A percentile compares a stretch with the other conserved stretches of the same genome.
Conservation (phyloP, 2,888 invertebrate genomes). For the Dryomyza anilis region DNA sequence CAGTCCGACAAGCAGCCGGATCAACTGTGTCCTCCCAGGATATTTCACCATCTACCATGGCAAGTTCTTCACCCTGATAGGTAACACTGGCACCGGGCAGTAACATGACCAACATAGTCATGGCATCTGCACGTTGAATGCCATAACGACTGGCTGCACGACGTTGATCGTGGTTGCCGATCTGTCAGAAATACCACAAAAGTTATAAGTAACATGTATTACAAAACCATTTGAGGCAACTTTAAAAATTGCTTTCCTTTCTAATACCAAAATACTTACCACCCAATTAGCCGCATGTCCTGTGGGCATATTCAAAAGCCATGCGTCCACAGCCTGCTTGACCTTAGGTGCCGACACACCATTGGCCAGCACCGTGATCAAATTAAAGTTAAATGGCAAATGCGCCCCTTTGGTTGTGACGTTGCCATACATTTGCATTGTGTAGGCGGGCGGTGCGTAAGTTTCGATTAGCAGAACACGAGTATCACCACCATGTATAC, state of each 20-base stretch:
- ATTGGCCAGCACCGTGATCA: conserved; percentile 63
- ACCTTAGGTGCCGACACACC: conserved; percentile 63
- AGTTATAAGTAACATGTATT: not conserved
- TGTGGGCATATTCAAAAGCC: conserved; percentile 65
- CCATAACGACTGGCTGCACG: conserved; percentile 69
- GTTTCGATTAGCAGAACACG: conserved; percentile 67
- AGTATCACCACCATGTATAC: conserved; percentile 56
- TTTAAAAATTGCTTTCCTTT: not conserved
- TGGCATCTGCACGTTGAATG: conserved; percentile 70
- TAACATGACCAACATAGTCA: conserved; percentile 72
- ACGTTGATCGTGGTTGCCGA: conserved; percentile 71
- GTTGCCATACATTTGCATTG: conserved; percentile 67
- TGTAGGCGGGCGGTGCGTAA: conserved; percentile 61
- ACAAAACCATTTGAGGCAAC: not conserved
- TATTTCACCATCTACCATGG: conserved; percentile 58
- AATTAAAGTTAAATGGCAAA: conserved; percentile 70
- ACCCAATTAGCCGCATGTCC: conserved; percentile 68
- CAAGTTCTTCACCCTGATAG: conserved; percentile 63
- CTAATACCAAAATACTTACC: conserved; percentile 61
- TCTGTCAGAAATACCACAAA: conserved; percentile 61
- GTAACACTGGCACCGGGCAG: conserved; percentile 69
- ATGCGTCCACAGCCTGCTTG: conserved; percentile 62
- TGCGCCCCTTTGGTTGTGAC: conserved; percentile 60
- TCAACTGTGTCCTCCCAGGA: conserved; percentile 65
- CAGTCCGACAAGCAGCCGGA: conserved; percentile 63